Evolutionary conservation across 2,888 invertebrate species (phyloP).

Genomic region (Mimas tiliae): DNA sequence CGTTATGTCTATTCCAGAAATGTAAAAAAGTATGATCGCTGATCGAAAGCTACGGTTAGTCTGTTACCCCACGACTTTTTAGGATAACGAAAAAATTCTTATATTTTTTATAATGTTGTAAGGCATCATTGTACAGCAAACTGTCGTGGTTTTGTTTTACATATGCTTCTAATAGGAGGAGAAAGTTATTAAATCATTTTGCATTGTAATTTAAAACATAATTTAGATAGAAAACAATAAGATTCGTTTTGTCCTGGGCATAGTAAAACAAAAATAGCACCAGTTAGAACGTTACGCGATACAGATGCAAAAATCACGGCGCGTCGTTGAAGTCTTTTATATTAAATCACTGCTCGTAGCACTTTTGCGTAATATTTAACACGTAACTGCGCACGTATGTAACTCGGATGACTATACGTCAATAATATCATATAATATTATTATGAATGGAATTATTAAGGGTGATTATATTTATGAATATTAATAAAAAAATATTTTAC

Average conservation of each 20-base stretch:
- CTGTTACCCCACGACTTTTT: conserved; percentile 62
- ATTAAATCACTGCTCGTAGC: conserved; percentile 37
- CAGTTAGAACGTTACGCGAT: no score
- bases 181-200: conserved; percentile 52
- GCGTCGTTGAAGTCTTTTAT: conserved; percentile 75
- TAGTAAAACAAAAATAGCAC: no score
- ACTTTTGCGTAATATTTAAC: background rate
- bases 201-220: background rate
- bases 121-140: conserved; percentile 64
- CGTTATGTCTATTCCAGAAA: conserved; percentile 25
- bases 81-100: conserved; percentile 58
- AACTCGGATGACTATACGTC: no score
- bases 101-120: conserved; percentile 66
- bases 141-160: conserved; percentile 66
- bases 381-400: background rate
- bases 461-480: no score
- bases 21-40: conserved; percentile 29
- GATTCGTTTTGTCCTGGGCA: no score
- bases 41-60: conserved; percentile 32
- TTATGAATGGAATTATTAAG: background rate
- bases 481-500: no score
- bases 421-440: no score
- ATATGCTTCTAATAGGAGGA: conserved; percentile 49
- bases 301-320: background rate
- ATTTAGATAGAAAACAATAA: no score